Conservation (phyloP, 2,888 invertebrate genomes). For the Abrostola tripartita region DNA sequence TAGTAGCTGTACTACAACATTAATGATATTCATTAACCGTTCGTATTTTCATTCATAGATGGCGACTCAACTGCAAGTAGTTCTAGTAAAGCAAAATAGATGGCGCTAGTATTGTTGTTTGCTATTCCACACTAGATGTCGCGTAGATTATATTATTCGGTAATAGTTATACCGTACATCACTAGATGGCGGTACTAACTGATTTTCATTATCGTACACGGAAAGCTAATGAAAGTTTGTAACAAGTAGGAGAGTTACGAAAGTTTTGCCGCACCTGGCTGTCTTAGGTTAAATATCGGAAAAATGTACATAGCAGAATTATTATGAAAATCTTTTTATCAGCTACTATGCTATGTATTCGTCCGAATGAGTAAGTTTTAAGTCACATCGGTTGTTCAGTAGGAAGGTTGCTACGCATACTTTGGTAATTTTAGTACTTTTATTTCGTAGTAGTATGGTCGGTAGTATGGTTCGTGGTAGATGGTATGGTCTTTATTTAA, state of each 20-base stretch:
- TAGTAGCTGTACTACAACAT: background rate
- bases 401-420: too few species aligned
- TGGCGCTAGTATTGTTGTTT: constrained; percentile 15
- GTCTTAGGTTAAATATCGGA: background rate
- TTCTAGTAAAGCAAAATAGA: constrained; percentile 12
- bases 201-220: background rate
- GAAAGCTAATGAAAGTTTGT: constrained; percentile 12
- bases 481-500: too few species aligned
- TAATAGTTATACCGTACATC: background rate
- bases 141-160: fast-evolving
- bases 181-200: constrained; percentile 41
- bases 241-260: constrained; percentile 40
- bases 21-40: background rate
- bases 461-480: too few species aligned
- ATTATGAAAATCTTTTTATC: too few species aligned
- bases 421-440: too few species aligned
- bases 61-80: constrained; percentile 4
- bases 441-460: too few species aligned
- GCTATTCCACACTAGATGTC: constrained; percentile 32
- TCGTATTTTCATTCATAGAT: constrained; percentile 12
- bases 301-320: background rate
- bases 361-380: too few species aligned
- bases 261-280: constrained; percentile 44
- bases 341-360: too few species aligned
- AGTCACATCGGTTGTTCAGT: too few species aligned